Percentiles rank a stretch among this genome's conserved stretches.
Conservation (phyloP, 2,797 vertebrate genomes). For the Mormyrus proboscirostris region DNA sequence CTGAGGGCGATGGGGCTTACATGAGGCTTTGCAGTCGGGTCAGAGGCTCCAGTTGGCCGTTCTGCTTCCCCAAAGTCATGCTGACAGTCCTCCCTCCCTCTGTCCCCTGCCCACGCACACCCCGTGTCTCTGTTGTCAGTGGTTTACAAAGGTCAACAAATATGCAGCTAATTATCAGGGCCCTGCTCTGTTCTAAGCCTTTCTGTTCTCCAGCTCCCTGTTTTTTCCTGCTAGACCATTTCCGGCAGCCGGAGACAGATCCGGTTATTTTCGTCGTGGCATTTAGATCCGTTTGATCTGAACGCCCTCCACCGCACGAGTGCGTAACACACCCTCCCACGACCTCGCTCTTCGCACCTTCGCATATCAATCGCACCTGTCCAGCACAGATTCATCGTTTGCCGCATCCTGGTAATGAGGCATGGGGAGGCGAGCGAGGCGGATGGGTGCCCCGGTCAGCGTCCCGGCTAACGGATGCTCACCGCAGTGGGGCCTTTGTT, state of each 20-base stretch:
- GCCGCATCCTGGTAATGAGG: not conserved
- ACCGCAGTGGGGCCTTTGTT: not conserved
- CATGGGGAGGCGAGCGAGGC: not conserved
- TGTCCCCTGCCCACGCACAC: too few species aligned
- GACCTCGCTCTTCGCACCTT: not conserved
- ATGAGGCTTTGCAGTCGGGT: not conserved
- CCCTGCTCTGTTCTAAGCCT: not conserved
- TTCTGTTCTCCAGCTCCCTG: too few species aligned
- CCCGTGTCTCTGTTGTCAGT: not conserved
- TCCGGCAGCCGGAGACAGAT: not conserved
- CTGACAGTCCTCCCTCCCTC: not conserved
- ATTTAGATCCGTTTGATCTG: not conserved
- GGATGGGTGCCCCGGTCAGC: not conserved
- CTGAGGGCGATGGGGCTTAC: not conserved
- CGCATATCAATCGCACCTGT: not conserved
- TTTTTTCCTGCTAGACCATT: not conserved
- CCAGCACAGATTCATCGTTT: not conserved
- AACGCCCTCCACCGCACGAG: not conserved
- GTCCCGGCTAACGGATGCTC: not conserved
- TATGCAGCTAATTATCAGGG: not conserved
- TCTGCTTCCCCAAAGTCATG: not conserved
- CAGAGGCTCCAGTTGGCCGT: not conserved
- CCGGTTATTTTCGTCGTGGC: not conserved
- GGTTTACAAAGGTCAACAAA: slow-evolving; percentile 7
- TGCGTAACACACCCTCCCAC: too few species aligned